Base-by-base conservation (phyloP, 2,888 invertebrate species). In the Leuctra nigra region DNA sequence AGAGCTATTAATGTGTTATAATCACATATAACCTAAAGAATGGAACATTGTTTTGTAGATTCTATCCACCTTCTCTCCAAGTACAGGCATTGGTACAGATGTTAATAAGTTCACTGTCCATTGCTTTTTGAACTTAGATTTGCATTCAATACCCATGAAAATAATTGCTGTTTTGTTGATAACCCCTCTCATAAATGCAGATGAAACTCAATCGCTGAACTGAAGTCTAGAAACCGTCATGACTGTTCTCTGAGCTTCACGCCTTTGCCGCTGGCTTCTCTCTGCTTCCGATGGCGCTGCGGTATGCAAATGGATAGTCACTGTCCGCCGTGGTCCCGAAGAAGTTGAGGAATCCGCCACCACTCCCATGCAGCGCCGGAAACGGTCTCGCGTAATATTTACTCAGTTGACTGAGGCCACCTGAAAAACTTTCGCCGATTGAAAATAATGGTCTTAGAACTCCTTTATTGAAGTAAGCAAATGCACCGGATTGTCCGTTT, bases 281-380 rank as follows among this genome's bases (percentile, higher is more conserved):
- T 7, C 11, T 11, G 6, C 11, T 7, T 29, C 29, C 11, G 6
- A 29, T 29, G 11, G 6, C n/a, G n/a, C n/a, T 29, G 6, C 29
- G n/a, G 44, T 44, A 44, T n/a, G 44, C 44, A 20, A 20, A 44
- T 23, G 44, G 44, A 23, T 23, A 44, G 23, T 44, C 44, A 20
- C n/a, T 44, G n/a, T 44, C 44, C 9, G 44, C 9, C 9, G 22
- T 20, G 4, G 39, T 18, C 11, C 44, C 44, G n/a, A 44, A 44
- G 44, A 44, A 44, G n/a, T 44, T 44, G 11, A 44, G 44, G 1
- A 44, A 6, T 2, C 44, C 44, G 13, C n/a, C 22, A 23, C 23
- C n/a, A 2, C 23, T 22, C 11, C 22, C 23, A 23, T 44, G 18
- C 7, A 20, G n/a, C 4, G 44, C 6, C 2, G 2, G n/a, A 6